Percentiles rank a stretch among this genome's conserved stretches.
Conservation (phyloP, 2,888 invertebrate genomes). For the Teinopalpus imperialis region DNA sequence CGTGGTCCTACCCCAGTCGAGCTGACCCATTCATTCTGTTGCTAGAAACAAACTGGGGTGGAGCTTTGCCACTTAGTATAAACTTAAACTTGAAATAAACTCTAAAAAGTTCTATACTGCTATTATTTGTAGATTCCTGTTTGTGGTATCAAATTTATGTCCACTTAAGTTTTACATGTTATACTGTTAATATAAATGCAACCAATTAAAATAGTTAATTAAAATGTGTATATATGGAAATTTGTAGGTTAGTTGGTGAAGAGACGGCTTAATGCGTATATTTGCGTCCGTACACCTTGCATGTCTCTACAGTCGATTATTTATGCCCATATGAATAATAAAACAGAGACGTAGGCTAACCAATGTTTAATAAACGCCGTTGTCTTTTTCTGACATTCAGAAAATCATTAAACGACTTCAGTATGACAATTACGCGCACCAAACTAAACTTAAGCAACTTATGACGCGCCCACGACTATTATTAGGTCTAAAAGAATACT, state of each 20-base stretch:
- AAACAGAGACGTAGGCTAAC: constrained; percentile 62
- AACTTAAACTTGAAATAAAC: too few relatives aligned
- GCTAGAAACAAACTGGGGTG: too few relatives aligned
- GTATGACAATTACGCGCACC: constrained; percentile 32
- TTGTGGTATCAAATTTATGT: constrained; percentile 26
- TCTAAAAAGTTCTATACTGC: too few relatives aligned
- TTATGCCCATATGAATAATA: constrained; percentile 67
- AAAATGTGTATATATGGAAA: constrained; percentile 42
- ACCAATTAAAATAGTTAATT: constrained; percentile 27
- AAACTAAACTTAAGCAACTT: constrained; percentile 31
- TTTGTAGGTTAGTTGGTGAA: constrained; percentile 63
- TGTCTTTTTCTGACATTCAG: constrained; percentile 25
- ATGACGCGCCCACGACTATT: constrained; percentile 30
- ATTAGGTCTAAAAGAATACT: constrained; percentile 25
- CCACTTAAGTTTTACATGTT: constrained; percentile 36
- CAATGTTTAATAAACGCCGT: constrained; percentile 47
- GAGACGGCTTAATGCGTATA: constrained; percentile 47
- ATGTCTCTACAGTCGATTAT: constrained; percentile 55
- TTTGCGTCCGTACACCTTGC: constrained; percentile 49
- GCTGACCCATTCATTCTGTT: too few relatives aligned
- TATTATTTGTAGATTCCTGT: too few relatives aligned
- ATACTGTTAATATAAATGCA: constrained; percentile 27
- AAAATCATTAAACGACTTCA: constrained; percentile 35
- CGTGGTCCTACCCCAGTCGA: too few relatives aligned
- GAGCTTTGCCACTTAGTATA: too few relatives aligned